Conservation (phyloP, 2,113 vertebrate genomes). For the Chlorodrepanis virens region DNA sequence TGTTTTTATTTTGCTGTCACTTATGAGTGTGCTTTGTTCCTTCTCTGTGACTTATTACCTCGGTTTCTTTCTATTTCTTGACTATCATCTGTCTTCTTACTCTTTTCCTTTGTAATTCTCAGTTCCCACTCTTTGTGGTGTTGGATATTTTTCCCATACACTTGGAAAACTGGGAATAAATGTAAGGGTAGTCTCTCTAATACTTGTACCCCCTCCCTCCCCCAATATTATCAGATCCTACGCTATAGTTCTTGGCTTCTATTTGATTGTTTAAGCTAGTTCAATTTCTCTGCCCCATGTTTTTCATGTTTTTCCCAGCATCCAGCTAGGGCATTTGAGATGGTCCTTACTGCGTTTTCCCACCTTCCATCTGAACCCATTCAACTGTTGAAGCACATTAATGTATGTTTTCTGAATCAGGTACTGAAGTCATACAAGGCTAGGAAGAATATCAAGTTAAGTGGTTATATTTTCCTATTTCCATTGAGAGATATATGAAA, state of each 20-base stretch:
- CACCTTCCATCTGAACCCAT: background rate
- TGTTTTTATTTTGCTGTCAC: background rate
- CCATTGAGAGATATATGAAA: background rate
- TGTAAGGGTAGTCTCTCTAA: background rate
- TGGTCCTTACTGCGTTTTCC: background rate
- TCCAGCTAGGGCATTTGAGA: background rate
- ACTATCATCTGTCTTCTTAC: background rate
- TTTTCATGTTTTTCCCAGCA: background rate
- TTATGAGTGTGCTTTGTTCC: background rate
- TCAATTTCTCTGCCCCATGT: background rate
- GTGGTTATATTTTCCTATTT: background rate
- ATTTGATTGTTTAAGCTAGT: background rate
- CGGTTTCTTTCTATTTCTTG: background rate
- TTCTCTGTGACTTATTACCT: background rate
- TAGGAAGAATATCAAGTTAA: background rate
- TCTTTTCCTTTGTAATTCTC: background rate
- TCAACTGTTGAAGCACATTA: background rate
- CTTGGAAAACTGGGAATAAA: background rate
- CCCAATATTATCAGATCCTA: background rate
- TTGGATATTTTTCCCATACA: background rate
- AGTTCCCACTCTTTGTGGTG: background rate
- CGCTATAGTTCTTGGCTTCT: background rate
- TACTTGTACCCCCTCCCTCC: fast-evolving
- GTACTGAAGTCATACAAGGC: background rate
- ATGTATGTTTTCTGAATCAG: background rate